phyloP scores from a whole-genome alignment of 2,888 invertebrate genomes.

The Pachliopta kotzebuea region DNA sequence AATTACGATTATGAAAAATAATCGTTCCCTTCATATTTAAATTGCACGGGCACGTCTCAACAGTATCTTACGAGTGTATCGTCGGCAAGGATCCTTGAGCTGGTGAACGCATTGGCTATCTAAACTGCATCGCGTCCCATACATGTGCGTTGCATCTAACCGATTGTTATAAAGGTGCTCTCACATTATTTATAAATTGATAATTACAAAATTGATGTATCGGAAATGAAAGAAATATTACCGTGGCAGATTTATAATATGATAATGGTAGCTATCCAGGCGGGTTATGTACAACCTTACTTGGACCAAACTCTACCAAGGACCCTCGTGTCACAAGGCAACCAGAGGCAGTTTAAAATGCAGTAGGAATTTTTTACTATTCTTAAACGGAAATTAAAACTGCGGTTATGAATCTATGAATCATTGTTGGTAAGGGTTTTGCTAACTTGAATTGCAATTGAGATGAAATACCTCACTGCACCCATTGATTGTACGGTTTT shows the following conservation, averaged over 20 bases:
- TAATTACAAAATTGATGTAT: too few relatives aligned
- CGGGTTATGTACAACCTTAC: too few relatives aligned
- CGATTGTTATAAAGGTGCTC: constrained; percentile 15
- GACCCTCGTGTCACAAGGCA: too few relatives aligned
- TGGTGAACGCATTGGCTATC: constrained; percentile 51
- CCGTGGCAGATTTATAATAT: too few relatives aligned
- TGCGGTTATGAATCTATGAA: constrained; percentile 10
- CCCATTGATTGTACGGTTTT: constrained; percentile 26
- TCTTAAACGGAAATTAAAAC: constrained; percentile 1
- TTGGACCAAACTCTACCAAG: too few relatives aligned
- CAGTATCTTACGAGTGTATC: constrained; percentile 44
- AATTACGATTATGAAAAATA: constrained; percentile 2
- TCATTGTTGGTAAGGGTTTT: constrained; percentile 7
- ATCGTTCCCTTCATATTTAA: constrained; percentile 7
- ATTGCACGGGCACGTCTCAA: constrained; percentile 19
- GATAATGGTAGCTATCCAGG: too few relatives aligned
- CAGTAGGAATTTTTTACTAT: neutral
- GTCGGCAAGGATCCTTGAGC: constrained; percentile 33
- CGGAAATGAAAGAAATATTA: too few relatives aligned
- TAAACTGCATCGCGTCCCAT: constrained; percentile 60
- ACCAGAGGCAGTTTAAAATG: neutral
- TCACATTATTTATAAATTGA: neutral
- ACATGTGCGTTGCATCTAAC: constrained; percentile 30
- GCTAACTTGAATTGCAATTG: constrained; percentile 8
- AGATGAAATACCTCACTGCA: constrained; percentile 26